A percentile compares a stretch with the other conserved stretches of the same genome.
These are phyloP conservation scores for Ostrea denselamellosa DNA, from an alignment of 1,140 invertebrate genomes.

Conservation along the genomic window DNA sequence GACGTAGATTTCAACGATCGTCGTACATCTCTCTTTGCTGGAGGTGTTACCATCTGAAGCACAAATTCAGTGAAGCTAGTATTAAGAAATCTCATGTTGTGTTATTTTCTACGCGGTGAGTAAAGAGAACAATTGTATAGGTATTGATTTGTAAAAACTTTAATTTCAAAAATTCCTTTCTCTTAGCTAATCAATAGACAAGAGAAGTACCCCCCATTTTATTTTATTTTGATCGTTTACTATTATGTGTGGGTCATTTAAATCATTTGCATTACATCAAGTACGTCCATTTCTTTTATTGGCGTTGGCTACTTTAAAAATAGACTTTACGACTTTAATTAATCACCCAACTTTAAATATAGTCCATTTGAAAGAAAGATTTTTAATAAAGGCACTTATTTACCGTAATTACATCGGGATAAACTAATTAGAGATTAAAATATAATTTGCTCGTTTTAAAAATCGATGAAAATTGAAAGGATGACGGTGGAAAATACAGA, in stretches of 20 bases:
- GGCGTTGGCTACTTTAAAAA: not conserved
- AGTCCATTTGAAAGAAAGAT: not conserved
- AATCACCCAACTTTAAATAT: not conserved
- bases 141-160: conserved; percentile 5
- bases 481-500: no score
- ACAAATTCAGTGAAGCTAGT: not conserved
- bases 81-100: not conserved
- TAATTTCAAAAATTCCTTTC: not conserved
- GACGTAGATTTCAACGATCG: conserved; percentile 8
- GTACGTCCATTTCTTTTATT: not conserved
- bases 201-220: not conserved
- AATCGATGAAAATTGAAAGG: no score
- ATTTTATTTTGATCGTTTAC: not conserved
- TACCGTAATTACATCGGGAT: no score
- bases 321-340: not conserved
- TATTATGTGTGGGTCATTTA: not conserved
- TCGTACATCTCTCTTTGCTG: conserved; percentile 6
- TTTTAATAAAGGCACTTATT: no score
- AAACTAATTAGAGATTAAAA: no score
- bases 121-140: not conserved
- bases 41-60: not conserved
- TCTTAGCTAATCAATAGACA: not conserved
- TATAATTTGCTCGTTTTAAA: no score
- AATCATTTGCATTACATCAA: not conserved
- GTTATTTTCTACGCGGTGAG: not conserved